Evolutionary conservation across 2,113 vertebrate genomes (phyloP), one percentile per base, ranked within the genome.

Genomic region (Hippocampus zosterae): DNA sequence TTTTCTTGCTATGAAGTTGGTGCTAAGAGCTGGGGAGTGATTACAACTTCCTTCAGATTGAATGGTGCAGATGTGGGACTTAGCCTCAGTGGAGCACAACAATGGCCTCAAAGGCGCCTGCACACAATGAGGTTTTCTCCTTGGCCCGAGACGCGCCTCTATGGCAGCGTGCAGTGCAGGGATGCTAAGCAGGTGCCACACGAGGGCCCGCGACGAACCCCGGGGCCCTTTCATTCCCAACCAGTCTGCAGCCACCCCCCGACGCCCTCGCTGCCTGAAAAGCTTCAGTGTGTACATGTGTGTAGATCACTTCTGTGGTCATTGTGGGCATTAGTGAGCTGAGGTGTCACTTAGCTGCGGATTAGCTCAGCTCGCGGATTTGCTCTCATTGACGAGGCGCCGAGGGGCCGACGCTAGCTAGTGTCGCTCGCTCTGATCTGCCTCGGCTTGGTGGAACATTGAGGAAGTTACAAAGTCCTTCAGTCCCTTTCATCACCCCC

Each of bases 131-230:
- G 80, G 71, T 81, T 89, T 90, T 91, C 89, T 91, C 88, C 80
- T 73, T 67, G 65, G 82, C 84, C 79, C 79, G 85, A 87, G 85
- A 90, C 88, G 89, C 88, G 85, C 89, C 83, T 90, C 86, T 91
- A 92, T 90, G 88, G 90, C 84, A 71, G 86, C 87, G 85, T 81
- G 88, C 90, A 78, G 82, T 69, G 75, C 56, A 61, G 88, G 85
- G 84, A 89, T 87, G 87, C 85, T 87, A 91, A 91, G 91, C 91
- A 92, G 92, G 92, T 92, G 91, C 90, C 89, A 85, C 81, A 74
- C 79, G 84, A 80, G 78, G 71, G 80, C 81, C 80, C 81, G 84
- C 84, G 82, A 83, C 67, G 33, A 71, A 68, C 77, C 73, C 21
- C 13, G 23, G 63, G 44, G 80, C 80, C 81, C 87, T 91, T 93